Conservation (phyloP, 2,113 vertebrate species). For the Aldabrachelys gigantea region DNA sequence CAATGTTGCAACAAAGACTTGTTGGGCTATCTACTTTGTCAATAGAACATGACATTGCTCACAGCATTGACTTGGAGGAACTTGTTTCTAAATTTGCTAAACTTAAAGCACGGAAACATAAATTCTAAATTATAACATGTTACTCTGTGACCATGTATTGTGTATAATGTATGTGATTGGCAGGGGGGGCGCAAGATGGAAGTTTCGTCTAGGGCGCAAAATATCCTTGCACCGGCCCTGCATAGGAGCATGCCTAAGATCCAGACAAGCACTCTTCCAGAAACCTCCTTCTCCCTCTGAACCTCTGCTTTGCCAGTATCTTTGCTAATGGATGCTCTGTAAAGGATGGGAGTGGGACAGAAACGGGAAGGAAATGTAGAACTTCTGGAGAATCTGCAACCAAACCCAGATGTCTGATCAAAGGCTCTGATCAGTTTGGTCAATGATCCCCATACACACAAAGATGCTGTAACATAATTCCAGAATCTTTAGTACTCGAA, state of each 20-base stretch:
- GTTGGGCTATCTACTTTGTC: no score
- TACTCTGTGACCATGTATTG: no score
- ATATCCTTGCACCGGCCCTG: no score
- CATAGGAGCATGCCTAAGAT: conserved; percentile 9
- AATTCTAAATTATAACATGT: no score
- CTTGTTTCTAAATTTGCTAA: no score
- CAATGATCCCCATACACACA: neutral
- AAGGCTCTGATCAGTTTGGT: neutral
- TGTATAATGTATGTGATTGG: no score
- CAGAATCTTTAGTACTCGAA: neutral
- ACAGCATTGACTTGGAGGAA: no score
- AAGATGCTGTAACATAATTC: accelerated
- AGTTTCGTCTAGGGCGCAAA: no score
- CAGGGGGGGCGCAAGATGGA: no score
- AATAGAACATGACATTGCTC: no score
- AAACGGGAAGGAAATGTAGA: neutral
- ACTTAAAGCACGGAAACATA: no score
- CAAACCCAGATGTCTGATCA: neutral
- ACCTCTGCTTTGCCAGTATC: accelerated
- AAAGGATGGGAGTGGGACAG: accelerated
- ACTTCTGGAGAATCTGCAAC: accelerated
- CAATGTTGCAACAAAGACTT: no score
- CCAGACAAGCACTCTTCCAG: neutral
- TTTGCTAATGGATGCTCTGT: neutral
- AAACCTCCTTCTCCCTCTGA: neutral